phyloP scores from a whole-genome alignment of 2,888 invertebrate genomes.

The Alviniconcha strummeri region DNA sequence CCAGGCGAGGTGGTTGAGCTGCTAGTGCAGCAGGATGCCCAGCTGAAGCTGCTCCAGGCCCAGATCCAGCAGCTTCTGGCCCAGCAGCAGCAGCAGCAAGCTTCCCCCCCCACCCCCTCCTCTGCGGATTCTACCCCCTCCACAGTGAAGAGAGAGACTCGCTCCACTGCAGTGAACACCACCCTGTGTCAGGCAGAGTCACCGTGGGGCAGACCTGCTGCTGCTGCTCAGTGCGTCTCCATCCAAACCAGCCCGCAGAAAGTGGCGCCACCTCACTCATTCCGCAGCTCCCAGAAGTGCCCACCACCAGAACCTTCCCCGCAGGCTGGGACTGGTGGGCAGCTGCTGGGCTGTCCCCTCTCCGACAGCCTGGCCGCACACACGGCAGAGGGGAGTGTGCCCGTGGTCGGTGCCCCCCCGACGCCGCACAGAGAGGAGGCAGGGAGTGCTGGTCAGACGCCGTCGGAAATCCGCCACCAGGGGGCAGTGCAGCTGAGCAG shows the following conservation, averaged over 20 bases:
- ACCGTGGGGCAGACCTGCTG: not conserved
- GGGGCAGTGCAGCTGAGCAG: conserved; percentile 56
- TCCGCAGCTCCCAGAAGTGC: not conserved
- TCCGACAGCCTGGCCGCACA: not conserved
- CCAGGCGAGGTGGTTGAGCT: conserved; percentile 66
- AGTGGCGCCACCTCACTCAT: not conserved
- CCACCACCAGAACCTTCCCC: not conserved
- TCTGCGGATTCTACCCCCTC: conserved; percentile 7
- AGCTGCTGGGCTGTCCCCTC: not conserved
- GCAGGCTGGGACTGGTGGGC: not conserved
- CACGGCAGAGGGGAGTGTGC: not conserved
- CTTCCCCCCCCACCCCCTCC: conserved; percentile 15
- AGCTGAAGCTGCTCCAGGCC: conserved; percentile 65
- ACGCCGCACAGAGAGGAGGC: not conserved
- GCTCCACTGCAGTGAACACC: conserved; percentile 57
- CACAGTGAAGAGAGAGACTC: conserved; percentile 23
- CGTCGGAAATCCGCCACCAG: conserved; percentile 55
- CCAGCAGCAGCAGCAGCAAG: conserved; percentile 44
- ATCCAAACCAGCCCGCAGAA: conserved; percentile 47
- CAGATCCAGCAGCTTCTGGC: conserved; percentile 65
- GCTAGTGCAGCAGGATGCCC: conserved; percentile 65
- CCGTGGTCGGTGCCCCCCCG: not conserved
- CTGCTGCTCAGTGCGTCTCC: conserved; percentile 38
- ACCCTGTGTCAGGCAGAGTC: conserved; percentile 41
- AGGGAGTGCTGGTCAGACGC: conserved; percentile 42